Evolutionary conservation across 2,888 invertebrate species (phyloP).

Genomic region (Phortica okadai): DNA sequence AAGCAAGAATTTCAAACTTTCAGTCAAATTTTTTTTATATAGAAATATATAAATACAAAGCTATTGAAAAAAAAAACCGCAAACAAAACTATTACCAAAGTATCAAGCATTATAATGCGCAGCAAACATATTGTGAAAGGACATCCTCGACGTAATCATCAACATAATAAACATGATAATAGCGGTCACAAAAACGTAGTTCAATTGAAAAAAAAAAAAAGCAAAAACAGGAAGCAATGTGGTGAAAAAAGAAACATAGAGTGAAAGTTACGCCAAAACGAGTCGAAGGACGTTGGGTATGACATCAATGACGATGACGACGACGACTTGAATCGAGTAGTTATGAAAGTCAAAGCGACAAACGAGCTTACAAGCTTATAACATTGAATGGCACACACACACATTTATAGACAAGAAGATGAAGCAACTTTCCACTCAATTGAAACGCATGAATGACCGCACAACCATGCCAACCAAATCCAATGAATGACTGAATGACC

Average conservation of each 20-base stretch:
- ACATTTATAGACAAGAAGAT: neutral
- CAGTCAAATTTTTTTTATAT: neutral
- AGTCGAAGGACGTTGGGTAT: neutral
- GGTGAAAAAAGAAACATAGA: neutral
- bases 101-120: neutral
- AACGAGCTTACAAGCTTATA: constrained; percentile 59
- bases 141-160: constrained; percentile 17
- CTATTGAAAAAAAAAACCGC: neutral
- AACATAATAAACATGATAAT: constrained; percentile 33
- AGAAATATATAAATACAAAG: neutral
- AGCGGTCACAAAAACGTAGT: constrained; percentile 23
- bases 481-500: constrained; percentile 1
- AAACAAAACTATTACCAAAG: constrained; percentile 19
- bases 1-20: neutral
- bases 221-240: neutral
- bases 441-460: constrained; percentile 63
- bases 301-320: neutral
- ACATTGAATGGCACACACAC: constrained; percentile 6
- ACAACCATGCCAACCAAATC: constrained; percentile 33
- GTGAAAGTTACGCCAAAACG: neutral
- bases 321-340: neutral
- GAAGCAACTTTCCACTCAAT: constrained; percentile 63
- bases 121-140: constrained; percentile 24
- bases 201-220: constrained; percentile 23
- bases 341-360: constrained; percentile 47